Conservation (phyloP, 2,888 invertebrate species). For the Ormyrus pomaceus region DNA sequence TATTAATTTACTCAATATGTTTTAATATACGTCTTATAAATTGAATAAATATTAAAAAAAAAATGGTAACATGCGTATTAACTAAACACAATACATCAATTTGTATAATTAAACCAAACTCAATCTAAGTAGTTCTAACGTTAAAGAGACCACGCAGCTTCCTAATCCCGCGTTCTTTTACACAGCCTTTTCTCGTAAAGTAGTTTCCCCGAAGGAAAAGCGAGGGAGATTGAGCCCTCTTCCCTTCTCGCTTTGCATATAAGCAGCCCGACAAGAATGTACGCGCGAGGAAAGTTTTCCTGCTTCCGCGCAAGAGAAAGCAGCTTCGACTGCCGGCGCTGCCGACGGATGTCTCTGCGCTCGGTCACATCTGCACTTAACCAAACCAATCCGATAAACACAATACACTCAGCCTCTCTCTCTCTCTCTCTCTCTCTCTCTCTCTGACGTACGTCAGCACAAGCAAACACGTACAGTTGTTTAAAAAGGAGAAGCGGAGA, state of each 20-base stretch:
- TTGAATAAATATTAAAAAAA: no score
- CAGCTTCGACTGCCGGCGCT: slow-evolving; percentile 31
- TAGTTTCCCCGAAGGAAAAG: no score
- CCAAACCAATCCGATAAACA: slow-evolving; percentile 33
- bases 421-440: no score
- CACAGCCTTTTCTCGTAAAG: no score
- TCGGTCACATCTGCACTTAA: slow-evolving; percentile 37
- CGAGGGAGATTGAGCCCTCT: background rate
- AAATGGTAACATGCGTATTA: no score
- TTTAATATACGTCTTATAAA: no score
- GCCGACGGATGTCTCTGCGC: slow-evolving; percentile 12
- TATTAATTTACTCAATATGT: no score
- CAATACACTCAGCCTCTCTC: background rate
- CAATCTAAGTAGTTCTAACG: no score
- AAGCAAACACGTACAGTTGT: background rate
- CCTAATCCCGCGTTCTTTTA: no score
- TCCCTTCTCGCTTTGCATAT: background rate
- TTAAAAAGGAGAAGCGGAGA: background rate
- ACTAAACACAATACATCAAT: no score
- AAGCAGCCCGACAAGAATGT: slow-evolving; percentile 24
- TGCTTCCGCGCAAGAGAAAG: slow-evolving; percentile 31
- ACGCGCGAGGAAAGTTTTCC: slow-evolving; percentile 48
- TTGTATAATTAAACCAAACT: no score
- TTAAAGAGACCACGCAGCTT: no score
- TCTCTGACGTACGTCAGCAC: background rate